phyloP scores from a whole-genome alignment of 2,797 vertebrate species.

The Pangasius sanitwongsei region DNA sequence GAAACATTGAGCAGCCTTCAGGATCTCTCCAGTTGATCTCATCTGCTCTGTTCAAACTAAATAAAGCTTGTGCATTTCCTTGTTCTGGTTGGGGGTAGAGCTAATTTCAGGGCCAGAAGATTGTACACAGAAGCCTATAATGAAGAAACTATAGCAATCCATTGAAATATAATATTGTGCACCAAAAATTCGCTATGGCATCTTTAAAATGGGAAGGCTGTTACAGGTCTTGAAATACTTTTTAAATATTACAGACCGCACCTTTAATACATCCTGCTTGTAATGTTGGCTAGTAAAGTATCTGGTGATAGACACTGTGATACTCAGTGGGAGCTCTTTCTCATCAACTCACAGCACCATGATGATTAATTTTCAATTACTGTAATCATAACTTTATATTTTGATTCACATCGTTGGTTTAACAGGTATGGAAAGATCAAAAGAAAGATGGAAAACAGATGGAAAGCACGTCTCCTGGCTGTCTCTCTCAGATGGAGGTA shows the following conservation, averaged over 20 bases:
- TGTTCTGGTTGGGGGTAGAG: neutral
- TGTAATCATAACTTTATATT: neutral
- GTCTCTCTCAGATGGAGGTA: constrained; percentile 67
- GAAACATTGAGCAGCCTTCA: neutral
- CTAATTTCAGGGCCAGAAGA: constrained; percentile 5
- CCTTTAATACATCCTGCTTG: neutral
- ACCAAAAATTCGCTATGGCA: neutral
- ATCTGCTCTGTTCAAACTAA: neutral
- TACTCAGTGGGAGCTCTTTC: neutral
- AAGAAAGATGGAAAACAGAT: neutral
- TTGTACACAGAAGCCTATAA: neutral
- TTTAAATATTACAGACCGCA: neutral
- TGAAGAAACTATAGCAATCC: neutral
- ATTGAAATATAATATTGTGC: neutral
- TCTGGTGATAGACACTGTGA: neutral
- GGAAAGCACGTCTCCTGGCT: neutral
- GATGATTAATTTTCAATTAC: neutral
- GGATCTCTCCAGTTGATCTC: neutral
- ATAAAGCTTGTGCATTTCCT: neutral
- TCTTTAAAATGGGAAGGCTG: neutral
- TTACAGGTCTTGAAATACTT: neutral
- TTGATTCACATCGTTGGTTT: neutral
- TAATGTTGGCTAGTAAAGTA: neutral
- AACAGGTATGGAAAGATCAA: neutral
- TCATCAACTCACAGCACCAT: neutral